These are phyloP conservation scores for Meteorus colon DNA, from an alignment of 2,888 invertebrate genomes.

Conservation along the genomic window DNA sequence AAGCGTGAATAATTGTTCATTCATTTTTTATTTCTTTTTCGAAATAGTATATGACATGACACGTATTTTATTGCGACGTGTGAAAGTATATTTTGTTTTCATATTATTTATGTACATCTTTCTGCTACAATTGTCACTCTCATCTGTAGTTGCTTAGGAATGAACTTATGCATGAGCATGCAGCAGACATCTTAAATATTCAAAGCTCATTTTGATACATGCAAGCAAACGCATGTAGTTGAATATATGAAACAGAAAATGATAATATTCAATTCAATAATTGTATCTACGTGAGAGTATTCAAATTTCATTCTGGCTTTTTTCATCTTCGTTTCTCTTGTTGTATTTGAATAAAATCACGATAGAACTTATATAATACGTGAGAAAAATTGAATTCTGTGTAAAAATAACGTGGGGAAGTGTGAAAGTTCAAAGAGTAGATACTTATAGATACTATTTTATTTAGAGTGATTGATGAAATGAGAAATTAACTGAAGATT, in stretches of 20 bases:
- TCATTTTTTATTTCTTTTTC: background rate
- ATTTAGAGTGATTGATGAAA: background rate
- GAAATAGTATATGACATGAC: background rate
- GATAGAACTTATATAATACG: no score
- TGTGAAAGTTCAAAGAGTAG: no score
- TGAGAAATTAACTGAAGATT: background rate
- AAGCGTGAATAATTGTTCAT: slow-evolving; percentile 9
- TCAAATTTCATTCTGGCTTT: no score
- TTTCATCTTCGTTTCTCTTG: no score
- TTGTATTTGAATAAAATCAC: no score
- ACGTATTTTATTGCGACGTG: slow-evolving; percentile 9
- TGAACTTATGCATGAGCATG: slow-evolving; percentile 68
- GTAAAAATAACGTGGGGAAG: no score
- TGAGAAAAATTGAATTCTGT: no score
- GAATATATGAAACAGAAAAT: slow-evolving; percentile 33
- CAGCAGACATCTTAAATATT: slow-evolving; percentile 64
- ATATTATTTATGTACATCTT: background rate
- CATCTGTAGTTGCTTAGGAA: slow-evolving; percentile 48
- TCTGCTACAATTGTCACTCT: slow-evolving; percentile 8
- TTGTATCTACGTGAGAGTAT: no score
- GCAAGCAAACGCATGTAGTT: slow-evolving; percentile 49
- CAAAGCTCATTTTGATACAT: slow-evolving; percentile 65
- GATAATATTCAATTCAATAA: background rate
- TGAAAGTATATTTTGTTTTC: background rate
- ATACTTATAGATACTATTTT: background rate